Evolutionary conservation across 2,113 vertebrate species (phyloP).

Genomic region (Pygoscelis antarcticus): DNA sequence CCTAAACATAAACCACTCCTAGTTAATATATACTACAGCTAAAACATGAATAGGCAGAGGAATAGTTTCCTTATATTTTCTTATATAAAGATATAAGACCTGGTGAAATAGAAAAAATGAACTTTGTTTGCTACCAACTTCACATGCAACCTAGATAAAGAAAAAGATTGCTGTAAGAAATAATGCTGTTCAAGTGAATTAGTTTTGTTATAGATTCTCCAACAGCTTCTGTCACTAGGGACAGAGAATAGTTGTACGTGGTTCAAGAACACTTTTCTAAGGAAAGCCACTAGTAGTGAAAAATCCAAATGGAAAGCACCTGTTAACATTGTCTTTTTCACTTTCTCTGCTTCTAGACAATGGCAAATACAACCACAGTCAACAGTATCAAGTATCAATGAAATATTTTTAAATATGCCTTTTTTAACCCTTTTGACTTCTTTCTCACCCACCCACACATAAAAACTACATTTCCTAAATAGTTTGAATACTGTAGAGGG

Average conservation of each 20-base stretch:
- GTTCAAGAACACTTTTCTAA: background rate
- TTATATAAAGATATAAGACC: background rate
- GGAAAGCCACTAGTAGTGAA: background rate
- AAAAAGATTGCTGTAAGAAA: background rate
- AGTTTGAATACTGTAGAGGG: background rate
- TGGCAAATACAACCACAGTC: background rate
- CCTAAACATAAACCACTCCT: slow-evolving; percentile 24
- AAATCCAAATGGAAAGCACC: background rate
- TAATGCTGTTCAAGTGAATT: background rate
- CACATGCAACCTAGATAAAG: background rate
- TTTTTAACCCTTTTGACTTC: background rate
- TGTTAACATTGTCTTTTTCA: background rate
- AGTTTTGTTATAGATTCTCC: background rate
- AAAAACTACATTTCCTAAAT: background rate
- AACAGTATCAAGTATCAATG: background rate
- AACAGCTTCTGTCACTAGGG: slow-evolving; percentile 31
- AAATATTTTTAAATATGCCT: background rate
- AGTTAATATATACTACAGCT: background rate
- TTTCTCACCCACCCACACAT: background rate
- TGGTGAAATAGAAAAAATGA: background rate
- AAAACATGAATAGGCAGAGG: slow-evolving; percentile 22
- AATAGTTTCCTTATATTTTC: slow-evolving; percentile 41
- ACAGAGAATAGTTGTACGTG: background rate
- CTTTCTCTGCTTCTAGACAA: background rate
- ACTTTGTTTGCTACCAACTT: background rate